These are phyloP conservation scores for Nannobrachium achirus DNA, from an alignment of 2,113 vertebrate genomes.

Conservation along the genomic window DNA sequence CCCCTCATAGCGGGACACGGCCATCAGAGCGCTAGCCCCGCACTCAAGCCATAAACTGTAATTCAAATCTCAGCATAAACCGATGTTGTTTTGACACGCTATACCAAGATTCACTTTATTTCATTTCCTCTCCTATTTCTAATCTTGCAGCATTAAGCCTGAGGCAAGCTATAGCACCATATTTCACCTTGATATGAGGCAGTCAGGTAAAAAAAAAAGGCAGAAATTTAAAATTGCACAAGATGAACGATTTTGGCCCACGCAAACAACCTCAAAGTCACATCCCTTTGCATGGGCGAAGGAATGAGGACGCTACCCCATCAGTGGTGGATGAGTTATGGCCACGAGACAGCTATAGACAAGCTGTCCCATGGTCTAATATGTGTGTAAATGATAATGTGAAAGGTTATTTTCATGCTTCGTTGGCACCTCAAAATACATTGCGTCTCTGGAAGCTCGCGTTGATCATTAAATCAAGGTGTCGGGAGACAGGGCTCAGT, in stretches of 20 bases:
- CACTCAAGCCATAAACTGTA: slow-evolving; percentile 33
- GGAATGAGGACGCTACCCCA: slow-evolving; percentile 51
- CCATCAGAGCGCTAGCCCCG: slow-evolving; percentile 33
- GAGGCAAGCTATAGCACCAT: slow-evolving; percentile 48
- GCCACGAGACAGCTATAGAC: slow-evolving; percentile 63
- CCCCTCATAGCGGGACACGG: slow-evolving; percentile 20
- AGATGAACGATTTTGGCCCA: slow-evolving; percentile 68
- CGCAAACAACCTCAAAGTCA: slow-evolving; percentile 65
- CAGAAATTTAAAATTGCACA: slow-evolving; percentile 65
- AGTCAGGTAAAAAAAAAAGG: slow-evolving; percentile 41
- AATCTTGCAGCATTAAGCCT: slow-evolving; percentile 56
- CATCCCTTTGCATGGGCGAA: slow-evolving; percentile 52
- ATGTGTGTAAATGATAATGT: slow-evolving; percentile 74
- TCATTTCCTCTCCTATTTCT: slow-evolving; percentile 42
- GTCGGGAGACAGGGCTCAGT: slow-evolving; percentile 67
- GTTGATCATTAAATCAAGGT: slow-evolving; percentile 79
- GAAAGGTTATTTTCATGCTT: slow-evolving; percentile 81
- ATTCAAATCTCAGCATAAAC: slow-evolving; percentile 47
- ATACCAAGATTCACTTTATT: slow-evolving; percentile 59
- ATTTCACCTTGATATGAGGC: slow-evolving; percentile 69
- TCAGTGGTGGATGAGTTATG: slow-evolving; percentile 71
- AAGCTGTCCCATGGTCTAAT: slow-evolving; percentile 71
- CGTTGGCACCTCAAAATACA: slow-evolving; percentile 64
- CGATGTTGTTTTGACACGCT: slow-evolving; percentile 62
- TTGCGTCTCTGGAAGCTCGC: slow-evolving; percentile 60